Evolutionary conservation across 2,113 vertebrate species (phyloP).

Genomic region (Morone chrysops): DNA sequence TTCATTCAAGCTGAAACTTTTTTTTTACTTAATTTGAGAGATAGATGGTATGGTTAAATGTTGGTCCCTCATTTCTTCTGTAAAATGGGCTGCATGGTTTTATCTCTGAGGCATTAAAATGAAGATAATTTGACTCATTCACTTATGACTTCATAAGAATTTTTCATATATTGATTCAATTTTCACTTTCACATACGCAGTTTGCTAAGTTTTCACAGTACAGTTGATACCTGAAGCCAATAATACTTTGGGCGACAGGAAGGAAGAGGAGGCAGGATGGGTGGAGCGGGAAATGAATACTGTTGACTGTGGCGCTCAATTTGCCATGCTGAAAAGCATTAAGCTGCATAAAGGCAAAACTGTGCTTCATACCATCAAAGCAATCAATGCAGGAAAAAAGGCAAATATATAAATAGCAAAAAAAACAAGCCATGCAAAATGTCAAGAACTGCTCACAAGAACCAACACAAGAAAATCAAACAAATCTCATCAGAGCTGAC

Average conservation of each 20-base stretch:
- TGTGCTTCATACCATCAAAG: slow-evolving; percentile 82
- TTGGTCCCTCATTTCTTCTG: slow-evolving; percentile 36
- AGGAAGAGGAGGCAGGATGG: slow-evolving; percentile 75
- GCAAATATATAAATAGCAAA: slow-evolving; percentile 71
- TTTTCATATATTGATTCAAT: slow-evolving; percentile 22
- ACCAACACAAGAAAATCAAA: slow-evolving; percentile 61
- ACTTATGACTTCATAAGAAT: slow-evolving; percentile 31
- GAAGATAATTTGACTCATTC: slow-evolving; percentile 28
- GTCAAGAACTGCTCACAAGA: slow-evolving; percentile 66
- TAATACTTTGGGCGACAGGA: slow-evolving; percentile 58
- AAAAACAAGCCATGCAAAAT: slow-evolving; percentile 79
- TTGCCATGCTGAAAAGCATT: slow-evolving; percentile 79
- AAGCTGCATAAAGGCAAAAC: slow-evolving; percentile 79
- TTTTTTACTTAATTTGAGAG: slow-evolving; percentile 43
- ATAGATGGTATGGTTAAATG: slow-evolving; percentile 44
- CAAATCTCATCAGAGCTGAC: slow-evolving; percentile 58
- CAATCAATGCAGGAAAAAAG: slow-evolving; percentile 69
- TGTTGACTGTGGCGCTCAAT: slow-evolving; percentile 74
- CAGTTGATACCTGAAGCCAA: slow-evolving; percentile 89
- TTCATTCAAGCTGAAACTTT: slow-evolving; percentile 41
- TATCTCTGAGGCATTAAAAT: slow-evolving; percentile 47
- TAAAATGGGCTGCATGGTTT: slow-evolving; percentile 25
- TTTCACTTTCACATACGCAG: slow-evolving; percentile 33
- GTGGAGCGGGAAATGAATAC: slow-evolving; percentile 73
- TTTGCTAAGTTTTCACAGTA: slow-evolving; percentile 89